Evolutionary conservation across 1,140 invertebrate genomes (phyloP).

Genomic region (Drosophila burlai): DNA sequence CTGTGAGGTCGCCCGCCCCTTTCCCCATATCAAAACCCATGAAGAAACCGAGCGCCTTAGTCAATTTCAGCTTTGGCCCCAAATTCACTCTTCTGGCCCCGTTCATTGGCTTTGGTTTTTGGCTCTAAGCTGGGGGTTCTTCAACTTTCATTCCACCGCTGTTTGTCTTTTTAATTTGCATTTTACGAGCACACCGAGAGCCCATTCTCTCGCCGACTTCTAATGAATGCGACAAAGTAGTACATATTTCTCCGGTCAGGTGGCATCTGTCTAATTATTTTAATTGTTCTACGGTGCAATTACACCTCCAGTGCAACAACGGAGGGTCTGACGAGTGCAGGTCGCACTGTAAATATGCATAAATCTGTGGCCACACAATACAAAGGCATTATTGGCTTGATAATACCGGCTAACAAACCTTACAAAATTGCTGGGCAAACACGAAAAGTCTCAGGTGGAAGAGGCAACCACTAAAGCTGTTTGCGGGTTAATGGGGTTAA

Average conservation of each 20-base stretch:
- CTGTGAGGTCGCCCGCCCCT: slow-evolving; percentile 26
- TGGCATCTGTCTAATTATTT: slow-evolving; percentile 27
- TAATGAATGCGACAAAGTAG: slow-evolving; percentile 23
- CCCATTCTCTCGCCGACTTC: slow-evolving; percentile 16
- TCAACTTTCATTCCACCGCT: slow-evolving; percentile 72
- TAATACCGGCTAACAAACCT: slow-evolving; percentile 28
- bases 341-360: slow-evolving; percentile 27
- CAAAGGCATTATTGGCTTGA: slow-evolving; percentile 6
- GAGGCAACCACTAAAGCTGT: slow-evolving; percentile 21
- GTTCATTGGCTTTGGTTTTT: slow-evolving; percentile 55
- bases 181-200: slow-evolving; percentile 59
- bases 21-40: slow-evolving; percentile 13
- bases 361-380: slow-evolving; percentile 9
- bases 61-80: slow-evolving; percentile 58
- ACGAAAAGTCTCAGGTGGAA: slow-evolving; percentile 19
- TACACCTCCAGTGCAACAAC: background rate
- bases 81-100: slow-evolving; percentile 62
- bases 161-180: slow-evolving; percentile 73
- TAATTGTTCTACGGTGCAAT: slow-evolving; percentile 8
- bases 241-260: background rate
- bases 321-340: slow-evolving; percentile 8
- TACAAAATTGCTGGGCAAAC: slow-evolving; percentile 35
- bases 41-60: slow-evolving; percentile 42
- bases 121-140: slow-evolving; percentile 51
- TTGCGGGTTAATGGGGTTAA: slow-evolving; percentile 7